A percentile compares a stretch with the other conserved stretches of the same genome.
phyloP scores from a whole-genome alignment of 1,140 invertebrate genomes.

The Eueides isabella region DNA sequence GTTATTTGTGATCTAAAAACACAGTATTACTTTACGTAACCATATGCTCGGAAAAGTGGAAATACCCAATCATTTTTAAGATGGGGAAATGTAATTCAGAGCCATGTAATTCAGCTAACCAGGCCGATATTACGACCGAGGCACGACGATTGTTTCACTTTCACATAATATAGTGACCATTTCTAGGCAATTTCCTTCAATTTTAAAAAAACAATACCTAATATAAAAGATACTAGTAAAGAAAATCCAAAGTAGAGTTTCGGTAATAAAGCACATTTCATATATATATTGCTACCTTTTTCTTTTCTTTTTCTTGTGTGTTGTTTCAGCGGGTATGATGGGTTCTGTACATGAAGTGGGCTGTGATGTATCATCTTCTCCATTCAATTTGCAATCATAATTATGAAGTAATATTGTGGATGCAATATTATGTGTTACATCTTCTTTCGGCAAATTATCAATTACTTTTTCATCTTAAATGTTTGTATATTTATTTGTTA shows the following conservation, averaged over 20 bases:
- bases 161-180: too few species aligned
- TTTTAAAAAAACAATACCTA: too few species aligned
- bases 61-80: too few species aligned
- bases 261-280: too few species aligned
- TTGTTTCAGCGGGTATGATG: conserved; percentile 59
- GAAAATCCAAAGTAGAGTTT: too few species aligned
- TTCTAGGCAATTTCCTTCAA: too few species aligned
- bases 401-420: conserved; percentile 56
- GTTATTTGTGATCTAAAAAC: conserved; percentile 74
- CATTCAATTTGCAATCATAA: conserved; percentile 64
- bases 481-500: background rate
- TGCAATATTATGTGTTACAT: conserved; percentile 59
- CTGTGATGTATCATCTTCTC: conserved; percentile 74
- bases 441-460: conserved; percentile 55
- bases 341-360: conserved; percentile 66
- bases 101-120: too few species aligned
- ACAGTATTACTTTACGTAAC: background rate
- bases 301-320: conserved; percentile 72
- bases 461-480: conserved; percentile 46
- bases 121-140: too few species aligned
- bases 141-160: too few species aligned
- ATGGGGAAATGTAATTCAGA: too few species aligned
- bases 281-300: conserved; percentile 52
- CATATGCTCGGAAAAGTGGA: too few species aligned
- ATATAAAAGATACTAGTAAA: too few species aligned